Evolutionary conservation across 2,888 invertebrate genomes (phyloP), one percentile per base, ranked within the genome.

Genomic region (Ormyrus nitidulus): DNA sequence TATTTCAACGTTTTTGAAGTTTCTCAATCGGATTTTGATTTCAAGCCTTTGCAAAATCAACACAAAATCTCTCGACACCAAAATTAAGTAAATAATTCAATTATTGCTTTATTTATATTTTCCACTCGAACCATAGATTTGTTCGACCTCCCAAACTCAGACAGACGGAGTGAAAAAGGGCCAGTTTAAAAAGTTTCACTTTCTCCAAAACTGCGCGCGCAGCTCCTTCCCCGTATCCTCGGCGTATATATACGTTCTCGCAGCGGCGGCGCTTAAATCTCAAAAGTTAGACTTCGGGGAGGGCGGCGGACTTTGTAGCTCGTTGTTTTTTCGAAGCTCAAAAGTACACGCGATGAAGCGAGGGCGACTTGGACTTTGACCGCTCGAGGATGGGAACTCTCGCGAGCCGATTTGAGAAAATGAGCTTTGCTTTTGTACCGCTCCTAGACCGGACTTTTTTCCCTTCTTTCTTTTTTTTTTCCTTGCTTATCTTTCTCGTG

Each of bases 361-460:
- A 19, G 54, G 69, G 54, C 53, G 56, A 64, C 71, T 77, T 44
- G 72, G 61, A 76, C 76, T 72, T 80, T 68, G 76, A 80, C 80
- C 77, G 44, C 58, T 76, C 61, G 34, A 62, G 61, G 65, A 59
- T 54, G 61, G 61, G 34, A 72, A 76, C 51, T 77, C 77, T 19
- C 48, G 46, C 54, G 70, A 76, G 68, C 72, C 80, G 62, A 80
- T 76, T 80, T 72, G 58, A 19, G 72, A 72, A 80, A 80, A 80
- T 80, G 72, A 80, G 80, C 72, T 76, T 77, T 76, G 56, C 75
- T 73, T 69, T 58, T 51, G 44, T 62, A 13, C 53, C 56, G 56
- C 34, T 19, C 65, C 73, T 68, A 46, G 58, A 44, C 71, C 66
- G 61, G 19, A 59, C 65, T 70, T 71, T 64, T 53, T 68, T 34